Evolutionary conservation across 2,888 invertebrate species (phyloP), one percentile per base, ranked within the genome.

Genomic region (Sinohyriopsis cumingii): DNA sequence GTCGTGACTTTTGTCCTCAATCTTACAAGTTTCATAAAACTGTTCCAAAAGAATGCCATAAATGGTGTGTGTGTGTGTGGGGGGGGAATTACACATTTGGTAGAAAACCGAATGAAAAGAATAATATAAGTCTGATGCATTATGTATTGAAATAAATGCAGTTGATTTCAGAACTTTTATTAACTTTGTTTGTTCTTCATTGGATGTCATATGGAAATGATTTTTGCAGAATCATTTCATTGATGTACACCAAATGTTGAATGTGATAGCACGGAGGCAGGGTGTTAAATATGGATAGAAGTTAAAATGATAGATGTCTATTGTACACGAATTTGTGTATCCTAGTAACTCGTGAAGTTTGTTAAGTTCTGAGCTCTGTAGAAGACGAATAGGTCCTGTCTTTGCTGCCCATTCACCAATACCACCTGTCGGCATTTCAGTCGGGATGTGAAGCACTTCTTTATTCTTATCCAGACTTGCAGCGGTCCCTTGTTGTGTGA

Each of bases 1-100:
- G 64, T 63, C 2, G 71, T 66, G 0, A 72, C 60, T 19, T 71
- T 20, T 3, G 53, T 63, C 22, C 65, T 69, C 45, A 80, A 57
- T 20, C 78, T 78, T n/a, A 72, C 63, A 5, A 59, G 19, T 7
- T 56, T 25, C 62, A 80, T 59, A 22, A 80, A 78, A 5, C n/a
- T 1, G 3, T 25, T 55, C 78, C 76, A 76, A 28, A 59, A 19
- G 0, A 0, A 0, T 0, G 65, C 59, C 20, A 28, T 19, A n/a
- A 68, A 75, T n/a, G 64, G 55, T 54, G 20, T 25, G 28, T 71
- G 71, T 19, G 73, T n/a, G n/a, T n/a, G n/a, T n/a, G n/a, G n/a
- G n/a, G n/a, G n/a, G n/a, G n/a, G n/a, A n/a, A n/a, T 33, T n/a
- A 20, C 55, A 33, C 71, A 75, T 72, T 53, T 3, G 22, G 22